Conservation (phyloP, 2,113 vertebrate species). For the Phrynosoma platyrhinos region DNA sequence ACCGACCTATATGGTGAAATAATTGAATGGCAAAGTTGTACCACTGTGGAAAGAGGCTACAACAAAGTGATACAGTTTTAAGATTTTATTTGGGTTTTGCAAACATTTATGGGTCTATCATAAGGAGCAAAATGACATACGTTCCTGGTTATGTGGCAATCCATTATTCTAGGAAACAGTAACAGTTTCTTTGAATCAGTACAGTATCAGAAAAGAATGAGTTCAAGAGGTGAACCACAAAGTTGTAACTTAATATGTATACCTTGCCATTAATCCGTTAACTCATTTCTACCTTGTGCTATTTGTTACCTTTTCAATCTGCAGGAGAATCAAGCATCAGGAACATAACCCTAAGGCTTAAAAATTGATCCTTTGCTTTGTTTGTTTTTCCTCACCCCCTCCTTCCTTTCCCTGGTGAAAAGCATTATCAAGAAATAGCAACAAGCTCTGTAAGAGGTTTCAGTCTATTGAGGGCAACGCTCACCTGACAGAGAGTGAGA, state of each 20-base stretch:
- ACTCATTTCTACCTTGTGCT: constrained; percentile 44
- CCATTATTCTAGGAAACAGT: background rate
- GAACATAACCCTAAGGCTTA: constrained; percentile 30
- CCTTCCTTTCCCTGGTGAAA: constrained; percentile 1
- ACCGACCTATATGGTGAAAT: background rate
- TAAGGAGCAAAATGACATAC: background rate
- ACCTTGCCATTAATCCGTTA: constrained; percentile 53
- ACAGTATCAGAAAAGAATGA: background rate
- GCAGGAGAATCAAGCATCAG: constrained; percentile 36
- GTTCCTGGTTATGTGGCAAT: background rate
- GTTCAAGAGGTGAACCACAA: constrained; percentile 40
- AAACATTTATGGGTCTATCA: background rate
- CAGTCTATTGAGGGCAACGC: constrained; percentile 3
- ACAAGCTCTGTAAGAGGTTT: constrained; percentile 8
- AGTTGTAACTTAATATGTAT: constrained; percentile 53
- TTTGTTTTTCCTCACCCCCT: background rate
- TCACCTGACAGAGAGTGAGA: constrained; percentile 21
- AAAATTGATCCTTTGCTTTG: constrained; percentile 43
- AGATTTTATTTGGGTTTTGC: background rate
- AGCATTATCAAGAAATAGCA: constrained; percentile 6
- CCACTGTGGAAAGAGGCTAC: background rate
- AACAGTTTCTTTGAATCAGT: constrained; percentile 18
- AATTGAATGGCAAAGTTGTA: background rate
- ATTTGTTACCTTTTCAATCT: constrained; percentile 30
- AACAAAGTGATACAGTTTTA: background rate